Evolutionary conservation across 2,113 vertebrate genomes (phyloP).

Genomic region (Cervus canadensis): DNA sequence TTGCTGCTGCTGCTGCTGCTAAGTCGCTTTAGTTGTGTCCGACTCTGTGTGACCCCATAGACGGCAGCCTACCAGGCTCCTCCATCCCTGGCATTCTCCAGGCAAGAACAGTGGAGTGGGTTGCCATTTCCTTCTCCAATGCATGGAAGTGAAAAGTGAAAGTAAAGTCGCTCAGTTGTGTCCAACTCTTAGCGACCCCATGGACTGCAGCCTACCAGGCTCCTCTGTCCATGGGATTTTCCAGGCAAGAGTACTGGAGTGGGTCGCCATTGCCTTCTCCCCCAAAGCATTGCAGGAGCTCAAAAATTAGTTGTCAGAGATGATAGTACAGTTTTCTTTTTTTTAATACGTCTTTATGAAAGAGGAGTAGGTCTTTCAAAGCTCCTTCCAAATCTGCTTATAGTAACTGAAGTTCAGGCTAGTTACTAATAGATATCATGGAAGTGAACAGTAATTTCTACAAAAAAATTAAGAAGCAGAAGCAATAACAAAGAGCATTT

Average conservation of each 20-base stretch:
- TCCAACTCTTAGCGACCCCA: background rate
- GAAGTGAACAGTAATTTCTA: background rate
- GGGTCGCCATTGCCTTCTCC: background rate
- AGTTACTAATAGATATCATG: background rate
- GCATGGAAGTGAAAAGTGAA: background rate
- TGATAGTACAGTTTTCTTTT: background rate
- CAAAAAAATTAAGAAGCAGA: background rate
- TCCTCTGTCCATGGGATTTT: background rate
- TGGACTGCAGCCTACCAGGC: background rate
- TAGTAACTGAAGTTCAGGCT: background rate
- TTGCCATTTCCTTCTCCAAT: background rate
- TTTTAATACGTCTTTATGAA: background rate
- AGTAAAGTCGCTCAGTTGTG: background rate
- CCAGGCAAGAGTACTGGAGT: background rate
- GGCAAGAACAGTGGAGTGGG: background rate
- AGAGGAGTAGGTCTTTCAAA: background rate
- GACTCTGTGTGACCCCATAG: background rate
- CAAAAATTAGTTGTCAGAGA: background rate
- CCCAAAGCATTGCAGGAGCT: background rate
- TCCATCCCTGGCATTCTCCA: background rate
- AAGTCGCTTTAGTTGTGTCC: accelerated
- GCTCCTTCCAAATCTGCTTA: background rate
- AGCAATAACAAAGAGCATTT: background rate
- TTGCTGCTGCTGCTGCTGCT: background rate
- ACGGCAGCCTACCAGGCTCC: background rate